phyloP scores from a whole-genome alignment of 1,140 invertebrate genomes.

The Physella acuta region DNA sequence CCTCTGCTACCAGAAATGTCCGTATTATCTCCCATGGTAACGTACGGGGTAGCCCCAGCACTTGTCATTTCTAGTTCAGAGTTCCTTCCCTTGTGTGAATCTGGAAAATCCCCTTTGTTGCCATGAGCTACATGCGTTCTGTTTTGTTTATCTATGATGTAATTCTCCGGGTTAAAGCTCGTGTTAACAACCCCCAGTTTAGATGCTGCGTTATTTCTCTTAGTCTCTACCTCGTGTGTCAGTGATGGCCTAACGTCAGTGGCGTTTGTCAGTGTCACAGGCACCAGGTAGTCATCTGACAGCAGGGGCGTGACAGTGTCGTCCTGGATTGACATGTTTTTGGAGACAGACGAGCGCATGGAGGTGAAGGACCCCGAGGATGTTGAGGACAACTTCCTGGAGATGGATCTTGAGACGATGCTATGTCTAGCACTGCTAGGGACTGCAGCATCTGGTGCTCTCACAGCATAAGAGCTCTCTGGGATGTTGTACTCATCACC shows the following conservation, averaged over 20 bases:
- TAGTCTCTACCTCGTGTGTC: not conserved
- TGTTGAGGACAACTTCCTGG: not conserved
- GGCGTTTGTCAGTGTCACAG: not conserved
- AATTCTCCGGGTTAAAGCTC: not conserved
- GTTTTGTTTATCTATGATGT: too few relatives aligned
- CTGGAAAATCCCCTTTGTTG: too few relatives aligned
- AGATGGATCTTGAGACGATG: not conserved
- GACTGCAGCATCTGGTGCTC: not conserved
- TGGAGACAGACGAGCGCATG: not conserved
- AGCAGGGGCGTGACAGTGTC: conserved; percentile 7
- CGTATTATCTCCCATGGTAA: too few relatives aligned
- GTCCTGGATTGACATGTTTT: not conserved
- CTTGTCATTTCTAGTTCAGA: too few relatives aligned
- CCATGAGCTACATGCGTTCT: too few relatives aligned
- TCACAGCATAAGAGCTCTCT: too few relatives aligned
- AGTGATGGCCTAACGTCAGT: not conserved
- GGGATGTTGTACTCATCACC: conserved; percentile 5
- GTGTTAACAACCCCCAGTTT: not conserved
- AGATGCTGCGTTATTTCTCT: not conserved
- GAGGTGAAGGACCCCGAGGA: not conserved
- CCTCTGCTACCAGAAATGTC: too few relatives aligned
- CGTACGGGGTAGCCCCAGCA: too few relatives aligned
- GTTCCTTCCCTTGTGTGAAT: too few relatives aligned
- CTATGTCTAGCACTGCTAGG: not conserved
- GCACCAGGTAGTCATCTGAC: conserved; percentile 3